Base-by-base conservation (phyloP, 2,888 invertebrate genomes). In the Eugnorisma glareosa region DNA sequence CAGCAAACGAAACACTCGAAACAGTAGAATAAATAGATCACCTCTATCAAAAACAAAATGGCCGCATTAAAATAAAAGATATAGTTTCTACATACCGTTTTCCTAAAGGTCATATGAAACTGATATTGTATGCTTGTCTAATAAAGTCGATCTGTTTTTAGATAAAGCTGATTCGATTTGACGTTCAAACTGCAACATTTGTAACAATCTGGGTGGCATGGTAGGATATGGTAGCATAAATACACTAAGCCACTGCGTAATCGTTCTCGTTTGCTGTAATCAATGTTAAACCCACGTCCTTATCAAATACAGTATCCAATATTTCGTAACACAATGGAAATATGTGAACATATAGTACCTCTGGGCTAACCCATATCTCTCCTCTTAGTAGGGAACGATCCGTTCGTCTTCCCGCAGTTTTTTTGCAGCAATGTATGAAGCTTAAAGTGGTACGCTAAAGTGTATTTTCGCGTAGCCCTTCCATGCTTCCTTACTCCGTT, bases 101-200 rank as follows among this genome's bases (percentile, higher is more conserved):
- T 75, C n/a, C 1, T 79, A 73, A 74, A 80, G 61, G 45, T 74
- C 61, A 76, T 59, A 61, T 54, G 59, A 54, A 82, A 77, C 45
- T 40, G 45, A 76, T 77, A 73, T 48, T 51, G 51, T 78, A 40
- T 35, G 54, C 18, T 75, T 54, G 48, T 67, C 15, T 43, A 28
- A 63, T 75, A 64, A 71, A 82, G 15, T 68, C 18, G 78, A 82
- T 69, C 37, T 61, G 64, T 78, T 51, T 78, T 40, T 37, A 57
- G 76, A 69, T 69, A 84, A 61, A 57, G 18, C 54, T 75, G 51
- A 73, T 67, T 73, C 18, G 59, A 75, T 73, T 73, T 40, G 78
- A 78, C 68, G 54, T 69, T 40, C 67, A n/a, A 43, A 59, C 43
- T 57, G 35, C n/a, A 54, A 61, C 31, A 67, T 69, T 67, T 40